Percentiles rank a stretch among this genome's conserved stretches.
Evolutionary conservation across 2,888 invertebrate species (phyloP).

Genomic region (Seira musarum): DNA sequence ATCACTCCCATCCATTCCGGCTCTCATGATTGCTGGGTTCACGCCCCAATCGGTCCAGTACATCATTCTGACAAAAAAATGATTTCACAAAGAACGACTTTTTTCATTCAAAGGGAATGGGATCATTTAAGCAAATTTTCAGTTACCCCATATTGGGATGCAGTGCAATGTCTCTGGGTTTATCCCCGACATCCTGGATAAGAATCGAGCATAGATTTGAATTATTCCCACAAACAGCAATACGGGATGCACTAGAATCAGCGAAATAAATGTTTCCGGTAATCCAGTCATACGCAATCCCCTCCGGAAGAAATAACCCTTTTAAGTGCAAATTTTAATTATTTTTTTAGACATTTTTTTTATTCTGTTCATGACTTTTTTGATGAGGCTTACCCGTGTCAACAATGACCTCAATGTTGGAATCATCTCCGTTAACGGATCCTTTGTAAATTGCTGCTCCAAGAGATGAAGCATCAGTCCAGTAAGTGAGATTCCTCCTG

Average conservation of each 20-base stretch:
- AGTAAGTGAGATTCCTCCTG: conserved; percentile 79
- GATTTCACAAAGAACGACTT: background rate
- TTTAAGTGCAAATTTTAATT: too few relatives aligned
- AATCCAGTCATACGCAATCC: conserved; percentile 84
- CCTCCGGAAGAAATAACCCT: conserved; percentile 83
- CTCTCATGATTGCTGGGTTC: conserved; percentile 81
- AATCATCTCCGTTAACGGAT: conserved; percentile 75
- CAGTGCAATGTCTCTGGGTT: conserved; percentile 81
- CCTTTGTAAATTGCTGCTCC: conserved; percentile 82
- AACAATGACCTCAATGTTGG: conserved; percentile 47
- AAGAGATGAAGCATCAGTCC: conserved; percentile 82
- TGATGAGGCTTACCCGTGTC: conserved; percentile 62
- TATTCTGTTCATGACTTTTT: background rate
- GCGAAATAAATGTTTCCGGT: conserved; percentile 88
- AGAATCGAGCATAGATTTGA: conserved; percentile 80
- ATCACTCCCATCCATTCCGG: conserved; percentile 88
- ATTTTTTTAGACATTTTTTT: background rate
- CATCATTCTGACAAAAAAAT: conserved; percentile 80
- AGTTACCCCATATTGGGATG: conserved; percentile 80
- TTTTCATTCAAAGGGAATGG: too few relatives aligned
- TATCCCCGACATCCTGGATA: conserved; percentile 77
- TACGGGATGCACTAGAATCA: conserved; percentile 80
- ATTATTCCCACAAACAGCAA: conserved; percentile 82
- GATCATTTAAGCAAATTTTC: background rate
- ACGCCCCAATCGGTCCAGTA: conserved; percentile 94